phyloP scores from a whole-genome alignment of 1,140 invertebrate genomes.

The Magallana angulata region DNA sequence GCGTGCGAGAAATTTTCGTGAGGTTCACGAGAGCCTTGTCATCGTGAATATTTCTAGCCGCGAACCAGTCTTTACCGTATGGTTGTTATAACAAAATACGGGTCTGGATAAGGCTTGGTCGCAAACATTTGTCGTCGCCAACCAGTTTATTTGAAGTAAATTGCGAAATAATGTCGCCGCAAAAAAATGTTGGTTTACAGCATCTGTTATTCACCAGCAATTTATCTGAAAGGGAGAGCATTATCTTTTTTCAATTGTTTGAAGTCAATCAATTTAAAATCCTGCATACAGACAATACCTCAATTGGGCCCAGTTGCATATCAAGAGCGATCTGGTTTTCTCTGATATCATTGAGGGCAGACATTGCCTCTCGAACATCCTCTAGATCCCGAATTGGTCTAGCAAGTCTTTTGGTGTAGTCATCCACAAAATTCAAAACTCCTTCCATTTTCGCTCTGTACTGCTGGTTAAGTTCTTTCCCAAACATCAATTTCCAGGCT shows the following conservation, averaged over 20 bases:
- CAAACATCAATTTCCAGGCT: conserved; percentile 90
- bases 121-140: too few relatives aligned
- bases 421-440: conserved; percentile 70
- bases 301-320: conserved; percentile 93
- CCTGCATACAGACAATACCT: conserved; percentile 79
- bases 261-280: not conserved
- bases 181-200: too few relatives aligned
- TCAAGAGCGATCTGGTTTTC: conserved; percentile 97
- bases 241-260: not conserved
- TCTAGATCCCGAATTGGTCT: conserved; percentile 92
- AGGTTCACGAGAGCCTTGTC: too few relatives aligned
- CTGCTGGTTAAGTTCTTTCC: conserved; percentile 93
- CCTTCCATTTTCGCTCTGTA: conserved; percentile 93
- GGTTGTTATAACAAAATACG: too few relatives aligned
- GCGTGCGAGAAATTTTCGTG: too few relatives aligned
- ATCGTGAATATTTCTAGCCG: too few relatives aligned
- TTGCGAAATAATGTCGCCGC: too few relatives aligned
- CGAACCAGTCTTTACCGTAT: too few relatives aligned
- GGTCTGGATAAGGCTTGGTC: too few relatives aligned
- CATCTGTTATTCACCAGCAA: not conserved
- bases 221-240: not conserved
- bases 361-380: conserved; percentile 94
- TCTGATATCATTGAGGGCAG: conserved; percentile 93
- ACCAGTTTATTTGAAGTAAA: too few relatives aligned
- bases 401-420: conserved; percentile 88